Evolutionary conservation across 2,797 vertebrate species (phyloP).

Genomic region (Chaetophractus vellerosus): DNA sequence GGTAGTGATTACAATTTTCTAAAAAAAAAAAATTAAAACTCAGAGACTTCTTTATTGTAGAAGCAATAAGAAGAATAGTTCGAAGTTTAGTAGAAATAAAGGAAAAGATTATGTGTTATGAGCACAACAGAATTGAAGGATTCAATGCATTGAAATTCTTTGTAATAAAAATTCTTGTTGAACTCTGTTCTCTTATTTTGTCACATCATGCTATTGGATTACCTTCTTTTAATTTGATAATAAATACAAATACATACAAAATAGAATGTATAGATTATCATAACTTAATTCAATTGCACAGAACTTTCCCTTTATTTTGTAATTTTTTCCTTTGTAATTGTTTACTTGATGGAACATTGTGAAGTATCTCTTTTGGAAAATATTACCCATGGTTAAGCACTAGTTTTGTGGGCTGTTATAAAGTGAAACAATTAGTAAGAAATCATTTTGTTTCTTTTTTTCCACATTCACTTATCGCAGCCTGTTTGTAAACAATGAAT

Average conservation of each 20-base stretch:
- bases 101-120: neutral
- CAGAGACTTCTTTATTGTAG: neutral
- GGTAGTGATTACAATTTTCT: neutral
- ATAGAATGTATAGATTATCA: neutral
- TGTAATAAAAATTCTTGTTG: neutral
- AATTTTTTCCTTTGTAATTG: neutral
- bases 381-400: neutral
- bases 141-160: neutral
- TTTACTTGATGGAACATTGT: neutral
- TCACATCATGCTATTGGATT: neutral
- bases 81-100: neutral
- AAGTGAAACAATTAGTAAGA: neutral
- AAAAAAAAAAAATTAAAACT: neutral
- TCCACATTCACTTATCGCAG: neutral
- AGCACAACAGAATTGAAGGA: neutral
- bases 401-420: neutral
- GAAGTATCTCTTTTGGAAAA: neutral
- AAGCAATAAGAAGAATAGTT: neutral
- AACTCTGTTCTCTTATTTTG: neutral
- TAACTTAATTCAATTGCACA: neutral
- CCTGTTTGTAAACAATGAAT: neutral
- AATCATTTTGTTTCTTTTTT: neutral
- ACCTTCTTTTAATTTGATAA: neutral
- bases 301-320: neutral
- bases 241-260: neutral